These are phyloP conservation scores for Drosophila sp. DNA, from an alignment of 1,140 invertebrate species.

Conservation along the genomic window DNA sequence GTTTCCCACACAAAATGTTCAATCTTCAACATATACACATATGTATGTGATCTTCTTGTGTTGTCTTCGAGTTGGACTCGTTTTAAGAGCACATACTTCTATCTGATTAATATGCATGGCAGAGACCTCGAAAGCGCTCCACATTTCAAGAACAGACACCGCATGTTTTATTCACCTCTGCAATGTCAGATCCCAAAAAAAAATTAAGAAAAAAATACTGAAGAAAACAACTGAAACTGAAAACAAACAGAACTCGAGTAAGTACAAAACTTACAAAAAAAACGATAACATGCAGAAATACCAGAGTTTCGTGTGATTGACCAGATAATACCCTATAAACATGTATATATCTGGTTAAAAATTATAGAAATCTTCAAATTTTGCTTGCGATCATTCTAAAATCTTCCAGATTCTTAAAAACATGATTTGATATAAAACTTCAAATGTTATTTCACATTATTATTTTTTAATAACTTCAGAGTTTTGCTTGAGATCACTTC, in stretches of 20 bases:
- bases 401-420: no score
- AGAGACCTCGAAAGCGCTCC: conserved; percentile 40
- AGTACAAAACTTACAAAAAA: conserved; percentile 25
- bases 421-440: no score
- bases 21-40: background rate
- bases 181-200: conserved; percentile 40
- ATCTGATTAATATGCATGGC: conserved; percentile 36
- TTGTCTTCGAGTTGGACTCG: conserved; percentile 6
- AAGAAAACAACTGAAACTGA: conserved; percentile 24
- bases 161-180: conserved; percentile 51
- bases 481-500: no score
- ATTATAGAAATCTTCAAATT: no score
- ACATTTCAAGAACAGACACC: conserved; percentile 51
- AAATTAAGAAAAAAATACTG: background rate
- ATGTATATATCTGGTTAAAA: no score
- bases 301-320: background rate
- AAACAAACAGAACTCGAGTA: conserved; percentile 33
- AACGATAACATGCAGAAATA: background rate
- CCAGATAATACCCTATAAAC: conserved; percentile 18
- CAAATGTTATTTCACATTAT: no score
- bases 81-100: background rate
- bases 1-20: conserved; percentile 19
- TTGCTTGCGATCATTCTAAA: no score
- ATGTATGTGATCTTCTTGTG: background rate
- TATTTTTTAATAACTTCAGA: no score